Evolutionary conservation across 2,797 vertebrate species (phyloP).

Genomic region (Cyprinodon diabolis): DNA sequence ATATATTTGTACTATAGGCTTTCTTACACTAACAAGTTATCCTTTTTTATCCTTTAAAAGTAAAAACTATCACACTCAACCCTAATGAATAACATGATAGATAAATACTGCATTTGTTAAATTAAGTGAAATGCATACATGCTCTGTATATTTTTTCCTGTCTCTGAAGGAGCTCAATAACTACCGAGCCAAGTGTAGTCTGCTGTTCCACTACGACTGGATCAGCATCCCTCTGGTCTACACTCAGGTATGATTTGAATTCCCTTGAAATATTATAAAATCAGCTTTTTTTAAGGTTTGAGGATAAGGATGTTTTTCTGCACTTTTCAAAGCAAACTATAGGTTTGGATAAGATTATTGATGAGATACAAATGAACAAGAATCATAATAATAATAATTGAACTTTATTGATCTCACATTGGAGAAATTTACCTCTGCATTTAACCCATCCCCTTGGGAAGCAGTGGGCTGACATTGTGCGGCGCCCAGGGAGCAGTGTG

Average conservation of each 20-base stretch:
- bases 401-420: too few species aligned
- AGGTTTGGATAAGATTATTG: neutral
- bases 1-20: neutral
- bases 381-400: neutral
- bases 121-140: neutral
- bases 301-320: neutral
- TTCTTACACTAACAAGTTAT: too few species aligned
- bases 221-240: slow-evolving; percentile 93
- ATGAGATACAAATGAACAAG: neutral
- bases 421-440: too few species aligned
- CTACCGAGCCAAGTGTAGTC: slow-evolving; percentile 88
- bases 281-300: neutral
- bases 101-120: neutral
- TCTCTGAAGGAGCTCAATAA: slow-evolving; percentile 88
- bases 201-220: slow-evolving; percentile 93
- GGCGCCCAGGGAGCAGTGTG: too few species aligned
- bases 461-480: too few species aligned
- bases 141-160: neutral
- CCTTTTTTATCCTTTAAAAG: too few species aligned
- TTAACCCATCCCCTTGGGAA: too few species aligned
- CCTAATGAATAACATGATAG: neutral
- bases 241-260: slow-evolving; percentile 75
- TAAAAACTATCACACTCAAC: too few species aligned
- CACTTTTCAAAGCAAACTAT: neutral
- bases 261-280: neutral